Conservation (phyloP, 2,113 vertebrate species). For the Nerophis ophidion region DNA sequence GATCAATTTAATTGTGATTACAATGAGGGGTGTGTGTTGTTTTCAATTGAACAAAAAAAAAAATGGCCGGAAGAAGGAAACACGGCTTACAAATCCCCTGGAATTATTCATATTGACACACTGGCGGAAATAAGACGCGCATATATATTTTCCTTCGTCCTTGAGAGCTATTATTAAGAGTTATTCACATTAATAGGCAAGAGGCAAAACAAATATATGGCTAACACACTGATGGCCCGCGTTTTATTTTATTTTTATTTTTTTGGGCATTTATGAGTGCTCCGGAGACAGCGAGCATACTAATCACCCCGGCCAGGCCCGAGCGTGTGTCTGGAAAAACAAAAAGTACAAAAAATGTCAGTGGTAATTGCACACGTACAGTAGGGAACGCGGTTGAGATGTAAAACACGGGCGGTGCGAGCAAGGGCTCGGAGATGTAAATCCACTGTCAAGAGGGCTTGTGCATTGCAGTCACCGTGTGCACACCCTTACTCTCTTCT, state of each 20-base stretch:
- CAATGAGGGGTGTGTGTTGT: slow-evolving; percentile 35
- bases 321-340: slow-evolving; percentile 60
- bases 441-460: slow-evolving; percentile 43
- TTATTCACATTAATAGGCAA: slow-evolving; percentile 58
- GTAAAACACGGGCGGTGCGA: slow-evolving; percentile 50
- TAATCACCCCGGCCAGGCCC: slow-evolving; percentile 55
- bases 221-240: slow-evolving; percentile 33
- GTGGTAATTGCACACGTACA: slow-evolving; percentile 70
- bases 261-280: slow-evolving; percentile 60
- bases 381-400: slow-evolving; percentile 67
- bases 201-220: slow-evolving; percentile 61
- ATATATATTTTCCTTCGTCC: slow-evolving; percentile 60
- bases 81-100: slow-evolving; percentile 49
- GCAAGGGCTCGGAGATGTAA: slow-evolving; percentile 37
- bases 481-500: slow-evolving; percentile 2
- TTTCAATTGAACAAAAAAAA: slow-evolving; percentile 42
- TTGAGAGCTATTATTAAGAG: slow-evolving; percentile 67
- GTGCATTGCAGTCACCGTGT: slow-evolving; percentile 64
- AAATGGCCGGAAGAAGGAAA: slow-evolving; percentile 53
- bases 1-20: slow-evolving; percentile 65
- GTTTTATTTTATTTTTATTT: too few species aligned
- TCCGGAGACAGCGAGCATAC: slow-evolving; percentile 55
- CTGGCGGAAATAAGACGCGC: slow-evolving; percentile 54
- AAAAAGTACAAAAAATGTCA: slow-evolving; percentile 66
- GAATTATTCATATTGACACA: slow-evolving; percentile 67